phyloP scores from a whole-genome alignment of 2,888 invertebrate species.

The Agonopterix heracliana region DNA sequence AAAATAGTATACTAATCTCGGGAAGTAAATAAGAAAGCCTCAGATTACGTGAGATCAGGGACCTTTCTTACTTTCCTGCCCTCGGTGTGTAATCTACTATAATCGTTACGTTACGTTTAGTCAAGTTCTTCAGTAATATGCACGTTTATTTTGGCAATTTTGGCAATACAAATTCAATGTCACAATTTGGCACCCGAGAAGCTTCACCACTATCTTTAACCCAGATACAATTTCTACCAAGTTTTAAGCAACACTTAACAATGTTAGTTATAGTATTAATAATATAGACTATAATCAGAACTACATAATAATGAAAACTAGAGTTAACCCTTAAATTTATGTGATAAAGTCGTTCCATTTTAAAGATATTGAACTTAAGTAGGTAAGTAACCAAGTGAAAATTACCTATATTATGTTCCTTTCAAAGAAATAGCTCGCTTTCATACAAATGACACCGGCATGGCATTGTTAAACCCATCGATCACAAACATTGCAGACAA shows the following conservation, averaged over 20 bases:
- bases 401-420: conserved; percentile 34
- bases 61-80: no score
- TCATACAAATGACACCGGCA: conserved; percentile 26
- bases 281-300: no score
- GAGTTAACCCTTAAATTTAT: no score
- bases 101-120: no score
- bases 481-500: conserved; percentile 33
- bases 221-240: conserved; percentile 14
- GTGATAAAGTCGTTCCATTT: conserved; percentile 38
- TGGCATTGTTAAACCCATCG: conserved; percentile 38
- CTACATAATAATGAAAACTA: no score
- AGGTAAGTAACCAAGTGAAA: conserved; percentile 1
- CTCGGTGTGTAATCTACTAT: no score
- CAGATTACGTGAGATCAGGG: no score
- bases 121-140: no score
- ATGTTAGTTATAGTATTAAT: conserved; percentile 10
- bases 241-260: conserved; percentile 7
- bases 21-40: no score
- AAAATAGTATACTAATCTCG: no score
- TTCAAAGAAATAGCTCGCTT: conserved; percentile 11
- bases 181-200: conserved; percentile 22
- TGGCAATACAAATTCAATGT: conserved; percentile 12
- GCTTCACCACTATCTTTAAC: conserved; percentile 16
- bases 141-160: conserved; percentile 23
- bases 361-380: not conserved